These are phyloP conservation scores for Lasioglossum marginatum DNA, from an alignment of 2,888 invertebrate genomes.

Conservation along the genomic window DNA sequence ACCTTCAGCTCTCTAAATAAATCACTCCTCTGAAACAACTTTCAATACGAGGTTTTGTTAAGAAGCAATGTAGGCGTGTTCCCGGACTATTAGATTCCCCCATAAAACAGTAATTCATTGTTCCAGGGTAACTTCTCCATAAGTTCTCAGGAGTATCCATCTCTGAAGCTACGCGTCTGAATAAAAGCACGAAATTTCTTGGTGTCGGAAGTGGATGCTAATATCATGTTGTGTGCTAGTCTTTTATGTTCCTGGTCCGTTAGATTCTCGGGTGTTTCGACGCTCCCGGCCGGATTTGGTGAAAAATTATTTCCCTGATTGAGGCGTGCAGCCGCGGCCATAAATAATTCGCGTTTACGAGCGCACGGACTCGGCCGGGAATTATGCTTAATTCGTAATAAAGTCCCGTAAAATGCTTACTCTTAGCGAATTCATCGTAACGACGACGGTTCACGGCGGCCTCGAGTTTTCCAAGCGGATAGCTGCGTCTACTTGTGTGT, in stretches of 20 bases:
- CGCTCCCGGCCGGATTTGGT: neutral
- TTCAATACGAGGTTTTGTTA: neutral
- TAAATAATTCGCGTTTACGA: conserved; percentile 72
- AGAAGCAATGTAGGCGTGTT: neutral
- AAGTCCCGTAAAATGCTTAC: conserved; percentile 71
- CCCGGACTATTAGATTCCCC: neutral
- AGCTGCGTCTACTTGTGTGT: neutral
- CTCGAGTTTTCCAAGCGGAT: conserved; percentile 16
- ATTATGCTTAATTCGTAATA: conserved; percentile 75
- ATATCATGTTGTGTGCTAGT: neutral
- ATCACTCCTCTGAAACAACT: neutral
- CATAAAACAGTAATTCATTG: neutral
- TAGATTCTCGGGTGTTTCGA: neutral
- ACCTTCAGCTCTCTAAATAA: neutral
- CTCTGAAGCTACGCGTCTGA: neutral
- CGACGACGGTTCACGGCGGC: conserved; percentile 35
- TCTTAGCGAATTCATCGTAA: conserved; percentile 72
- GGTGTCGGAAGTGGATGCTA: neutral
- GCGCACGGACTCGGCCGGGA: conserved; percentile 69
- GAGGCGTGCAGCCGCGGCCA: conserved; percentile 34
- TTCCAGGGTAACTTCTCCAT: neutral
- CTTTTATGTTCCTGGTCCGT: neutral
- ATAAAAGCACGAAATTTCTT: neutral
- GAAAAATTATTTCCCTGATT: conserved; percentile 34
- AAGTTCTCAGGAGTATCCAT: neutral